phyloP scores from a whole-genome alignment of 2,888 invertebrate genomes.

The Sialis lutaria region DNA sequence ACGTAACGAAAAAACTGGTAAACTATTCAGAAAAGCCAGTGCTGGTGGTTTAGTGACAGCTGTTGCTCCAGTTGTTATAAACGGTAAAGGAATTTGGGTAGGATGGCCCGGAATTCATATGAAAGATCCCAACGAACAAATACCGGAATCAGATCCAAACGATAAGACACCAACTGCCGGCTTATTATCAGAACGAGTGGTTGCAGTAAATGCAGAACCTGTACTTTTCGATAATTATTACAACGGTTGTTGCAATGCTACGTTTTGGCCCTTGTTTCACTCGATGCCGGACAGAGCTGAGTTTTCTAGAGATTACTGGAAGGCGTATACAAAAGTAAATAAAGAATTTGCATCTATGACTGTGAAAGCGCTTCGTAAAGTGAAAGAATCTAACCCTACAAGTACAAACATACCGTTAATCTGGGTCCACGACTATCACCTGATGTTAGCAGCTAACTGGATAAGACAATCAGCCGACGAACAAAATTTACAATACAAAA shows the following conservation, averaged over 20 bases:
- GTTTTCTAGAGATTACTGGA: conserved; percentile 70
- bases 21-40: conserved; percentile 66
- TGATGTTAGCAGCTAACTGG: conserved; percentile 85
- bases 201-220: conserved; percentile 62
- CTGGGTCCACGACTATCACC: conserved; percentile 90
- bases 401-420: conserved; percentile 48
- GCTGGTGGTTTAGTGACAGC: conserved; percentile 84
- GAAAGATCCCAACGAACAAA: conserved; percentile 55
- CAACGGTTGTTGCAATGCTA: conserved; percentile 84
- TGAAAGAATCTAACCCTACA: conserved; percentile 16
- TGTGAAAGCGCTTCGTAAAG: conserved; percentile 42
- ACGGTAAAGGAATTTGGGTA: conserved; percentile 73
- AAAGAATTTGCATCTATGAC: conserved; percentile 70
- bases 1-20: conserved; percentile 46
- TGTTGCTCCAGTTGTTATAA: conserved; percentile 77
- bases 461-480: conserved; percentile 72
- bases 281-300: conserved; percentile 82
- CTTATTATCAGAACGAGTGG: conserved; percentile 47
- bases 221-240: conserved; percentile 71
- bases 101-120: conserved; percentile 83
- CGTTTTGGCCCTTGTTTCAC: conserved; percentile 84
- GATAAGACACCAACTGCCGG: conserved; percentile 80
- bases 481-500: conserved; percentile 53
- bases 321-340: conserved; percentile 63
- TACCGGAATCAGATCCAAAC: conserved; percentile 73